A percentile compares a stretch with the other conserved stretches of the same genome.
Evolutionary conservation across 2,888 invertebrate species (phyloP).

Genomic region (Synanthedon tipuliformis): DNA sequence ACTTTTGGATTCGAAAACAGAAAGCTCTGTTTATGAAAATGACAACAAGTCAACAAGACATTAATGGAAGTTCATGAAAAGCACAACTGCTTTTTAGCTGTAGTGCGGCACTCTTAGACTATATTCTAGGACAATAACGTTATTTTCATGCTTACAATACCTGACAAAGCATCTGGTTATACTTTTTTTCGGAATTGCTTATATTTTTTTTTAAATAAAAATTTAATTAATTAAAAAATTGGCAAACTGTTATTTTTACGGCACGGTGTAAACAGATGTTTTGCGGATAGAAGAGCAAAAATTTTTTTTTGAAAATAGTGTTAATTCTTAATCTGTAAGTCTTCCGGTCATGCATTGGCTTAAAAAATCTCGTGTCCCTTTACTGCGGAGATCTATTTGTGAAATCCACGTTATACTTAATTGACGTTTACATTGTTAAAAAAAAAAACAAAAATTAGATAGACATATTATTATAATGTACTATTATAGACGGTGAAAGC

Average conservation of each 20-base stretch:
- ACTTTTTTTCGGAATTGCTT: neutral
- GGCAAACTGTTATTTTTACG: no score
- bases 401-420: neutral
- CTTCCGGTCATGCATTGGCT: constrained; percentile 52
- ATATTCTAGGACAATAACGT: constrained; percentile 63
- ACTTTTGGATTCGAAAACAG: no score
- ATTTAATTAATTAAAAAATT: no score
- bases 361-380: constrained; percentile 23
- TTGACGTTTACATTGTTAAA: neutral
- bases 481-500: constrained; percentile 28
- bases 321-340: constrained; percentile 25
- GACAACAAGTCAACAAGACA: neutral
- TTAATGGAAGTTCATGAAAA: neutral
- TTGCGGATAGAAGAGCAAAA: no score
- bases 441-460: neutral
- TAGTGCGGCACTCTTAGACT: constrained; percentile 57
- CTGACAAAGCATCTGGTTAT: constrained; percentile 14
- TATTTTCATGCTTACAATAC: constrained; percentile 34
- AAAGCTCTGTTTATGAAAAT: no score
- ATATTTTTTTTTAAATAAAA: no score
- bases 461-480: constrained; percentile 4
- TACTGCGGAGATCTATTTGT: constrained; percentile 13
- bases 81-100: constrained; percentile 12
- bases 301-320: no score
- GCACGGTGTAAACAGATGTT: neutral